Evolutionary conservation across 1,140 invertebrate species (phyloP).

Genomic region (Palaemon carinicauda): DNA sequence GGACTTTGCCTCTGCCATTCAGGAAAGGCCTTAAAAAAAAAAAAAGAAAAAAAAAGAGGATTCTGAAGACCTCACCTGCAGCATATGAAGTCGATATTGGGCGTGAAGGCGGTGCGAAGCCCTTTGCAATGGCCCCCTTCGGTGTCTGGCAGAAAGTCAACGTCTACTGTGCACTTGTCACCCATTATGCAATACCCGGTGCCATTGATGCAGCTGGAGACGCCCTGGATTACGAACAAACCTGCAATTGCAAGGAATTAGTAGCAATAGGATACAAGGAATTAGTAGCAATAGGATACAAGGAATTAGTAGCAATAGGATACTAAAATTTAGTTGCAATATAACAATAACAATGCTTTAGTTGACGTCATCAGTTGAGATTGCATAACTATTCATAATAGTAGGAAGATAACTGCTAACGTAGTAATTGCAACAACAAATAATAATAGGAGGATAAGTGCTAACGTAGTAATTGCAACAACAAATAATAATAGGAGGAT

Average conservation of each 20-base stretch:
- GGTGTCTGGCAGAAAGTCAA: constrained; percentile 65
- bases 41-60: no score
- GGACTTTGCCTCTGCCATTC: no score
- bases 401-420: no score
- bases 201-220: constrained; percentile 64
- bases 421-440: no score
- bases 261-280: neutral
- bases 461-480: no score
- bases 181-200: constrained; percentile 66
- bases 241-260: constrained; percentile 60
- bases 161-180: constrained; percentile 64
- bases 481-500: no score
- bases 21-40: no score
- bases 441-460: no score
- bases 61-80: constrained; percentile 60
- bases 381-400: no score
- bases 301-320: neutral
- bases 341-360: no score
- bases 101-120: constrained; percentile 65
- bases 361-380: no score
- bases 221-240: constrained; percentile 67
- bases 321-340: neutral
- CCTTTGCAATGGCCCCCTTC: constrained; percentile 65
- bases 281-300: neutral
- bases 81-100: constrained; percentile 65